Evolutionary conservation across 2,888 invertebrate species (phyloP), one percentile per base, ranked within the genome.

Genomic region (Pyrrhia umbra): DNA sequence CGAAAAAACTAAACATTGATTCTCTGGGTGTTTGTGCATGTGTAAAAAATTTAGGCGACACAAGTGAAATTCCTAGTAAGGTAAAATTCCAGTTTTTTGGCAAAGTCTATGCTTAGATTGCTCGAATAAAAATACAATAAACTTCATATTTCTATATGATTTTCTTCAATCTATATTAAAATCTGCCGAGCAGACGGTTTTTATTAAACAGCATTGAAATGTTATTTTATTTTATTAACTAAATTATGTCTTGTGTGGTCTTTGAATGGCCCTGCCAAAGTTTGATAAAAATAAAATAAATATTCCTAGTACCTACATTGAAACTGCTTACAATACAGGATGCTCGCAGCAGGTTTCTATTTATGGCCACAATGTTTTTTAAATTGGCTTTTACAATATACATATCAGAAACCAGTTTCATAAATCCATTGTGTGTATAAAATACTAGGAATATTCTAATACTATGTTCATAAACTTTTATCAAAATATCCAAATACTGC

Each of bases 101-200:
- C 6, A 27, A 27, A 27, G 27, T 0, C 20, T 23, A 16, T 15
- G 2, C 16, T 13, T 5, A 25, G 0, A 10, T 25, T 50, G 4
- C 16, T 34, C 15, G n/a, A 8, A 15, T 30, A 30, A 39, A 50
- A 60, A 16, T 39, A 2, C 3, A 27, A 8, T 8, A 37, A 23
- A 9, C 37, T 50, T 39, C 1, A 8, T 23, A 18, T 21, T n/a
- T 30, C 37, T 39, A 15, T 13, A 1, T 51, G 5, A 56, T 42
- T 47, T 23, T 45, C 18, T 71, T 46, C 20, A 54, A 56, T 50
- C 23, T 39, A 30, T 42, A 63, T 51, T 63, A 18, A 56, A 71
- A 55, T 62, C 8, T 27, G 20, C 6, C 16, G 30, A 15, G 16
- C 16, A 30, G 20, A 16, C 13, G 8, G 23, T 68, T 40, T 56